A percentile compares a stretch with the other conserved stretches of the same genome.
phyloP scores from a whole-genome alignment of 2,797 vertebrate genomes.

The Heteromormyrus szaboi region DNA sequence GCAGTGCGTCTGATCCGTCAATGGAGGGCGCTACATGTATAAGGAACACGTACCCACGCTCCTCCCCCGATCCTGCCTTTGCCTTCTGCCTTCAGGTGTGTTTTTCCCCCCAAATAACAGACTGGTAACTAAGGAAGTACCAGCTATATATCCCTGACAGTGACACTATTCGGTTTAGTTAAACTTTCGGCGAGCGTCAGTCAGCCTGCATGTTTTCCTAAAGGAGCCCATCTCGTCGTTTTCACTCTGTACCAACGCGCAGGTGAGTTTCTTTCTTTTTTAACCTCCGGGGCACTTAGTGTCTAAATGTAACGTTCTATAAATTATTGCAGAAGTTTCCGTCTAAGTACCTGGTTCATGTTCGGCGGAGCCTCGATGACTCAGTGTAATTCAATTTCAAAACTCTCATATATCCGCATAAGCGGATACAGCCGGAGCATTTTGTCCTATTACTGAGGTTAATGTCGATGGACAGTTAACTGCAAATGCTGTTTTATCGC shows the following conservation, averaged over 20 bases:
- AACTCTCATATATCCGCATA: background rate
- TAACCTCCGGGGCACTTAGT: background rate
- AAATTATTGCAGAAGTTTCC: background rate
- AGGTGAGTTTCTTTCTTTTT: constrained; percentile 8
- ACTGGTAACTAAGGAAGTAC: constrained; percentile 10
- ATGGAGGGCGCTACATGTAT: background rate
- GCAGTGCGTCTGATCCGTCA: background rate
- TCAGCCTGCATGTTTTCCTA: background rate
- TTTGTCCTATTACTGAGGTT: background rate
- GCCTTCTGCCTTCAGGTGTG: constrained; percentile 6
- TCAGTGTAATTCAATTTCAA: background rate
- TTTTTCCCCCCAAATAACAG: background rate
- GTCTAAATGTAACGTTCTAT: background rate
- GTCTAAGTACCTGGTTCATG: background rate
- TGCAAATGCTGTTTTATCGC: background rate
- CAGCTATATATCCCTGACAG: background rate
- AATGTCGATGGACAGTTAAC: background rate
- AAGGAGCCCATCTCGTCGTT: background rate
- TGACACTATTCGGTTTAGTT: background rate
- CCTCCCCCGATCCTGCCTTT: background rate
- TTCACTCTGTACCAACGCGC: background rate
- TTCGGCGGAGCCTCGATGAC: background rate
- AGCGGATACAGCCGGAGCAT: background rate
- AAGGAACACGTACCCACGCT: background rate
- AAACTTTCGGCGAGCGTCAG: background rate